These are phyloP conservation scores for Manacus vitellinus DNA, from an alignment of 2,113 vertebrate genomes.

Conservation along the genomic window DNA sequence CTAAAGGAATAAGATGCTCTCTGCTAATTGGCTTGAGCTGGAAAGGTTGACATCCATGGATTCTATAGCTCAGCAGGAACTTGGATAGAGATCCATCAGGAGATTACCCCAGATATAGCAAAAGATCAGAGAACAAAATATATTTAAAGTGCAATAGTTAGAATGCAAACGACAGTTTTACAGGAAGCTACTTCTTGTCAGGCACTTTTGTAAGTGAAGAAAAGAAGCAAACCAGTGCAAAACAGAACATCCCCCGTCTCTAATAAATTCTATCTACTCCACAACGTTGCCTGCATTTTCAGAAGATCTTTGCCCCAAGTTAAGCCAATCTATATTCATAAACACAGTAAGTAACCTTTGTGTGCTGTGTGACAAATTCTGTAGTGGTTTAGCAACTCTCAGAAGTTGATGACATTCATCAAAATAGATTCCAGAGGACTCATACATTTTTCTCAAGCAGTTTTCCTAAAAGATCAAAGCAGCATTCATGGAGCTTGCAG, in stretches of 20 bases:
- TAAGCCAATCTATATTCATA: constrained; percentile 3
- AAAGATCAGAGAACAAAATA: not conserved
- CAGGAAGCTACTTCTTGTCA: not conserved
- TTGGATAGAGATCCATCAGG: not conserved
- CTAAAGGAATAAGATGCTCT: not conserved
- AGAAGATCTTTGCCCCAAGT: not conserved
- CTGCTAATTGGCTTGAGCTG: not conserved
- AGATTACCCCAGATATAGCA: not conserved
- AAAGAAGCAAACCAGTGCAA: not conserved
- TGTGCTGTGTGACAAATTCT: not conserved
- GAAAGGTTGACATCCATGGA: not conserved
- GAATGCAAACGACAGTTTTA: not conserved
- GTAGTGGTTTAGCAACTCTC: not conserved
- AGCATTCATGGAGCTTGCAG: not conserved
- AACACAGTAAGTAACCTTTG: not conserved
- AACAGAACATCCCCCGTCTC: not conserved
- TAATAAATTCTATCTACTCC: not conserved
- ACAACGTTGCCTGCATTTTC: not conserved
- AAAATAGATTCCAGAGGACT: not conserved
- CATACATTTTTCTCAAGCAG: not conserved
- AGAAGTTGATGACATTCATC: not conserved
- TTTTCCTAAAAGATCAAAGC: not conserved
- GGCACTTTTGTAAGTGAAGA: not conserved
- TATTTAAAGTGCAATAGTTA: not conserved
- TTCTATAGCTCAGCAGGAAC: not conserved